Percentiles rank a stretch among this genome's conserved stretches.
These are phyloP conservation scores for Larimichthys polyactis DNA, from an alignment of 2,113 vertebrate genomes.

Conservation along the genomic window DNA sequence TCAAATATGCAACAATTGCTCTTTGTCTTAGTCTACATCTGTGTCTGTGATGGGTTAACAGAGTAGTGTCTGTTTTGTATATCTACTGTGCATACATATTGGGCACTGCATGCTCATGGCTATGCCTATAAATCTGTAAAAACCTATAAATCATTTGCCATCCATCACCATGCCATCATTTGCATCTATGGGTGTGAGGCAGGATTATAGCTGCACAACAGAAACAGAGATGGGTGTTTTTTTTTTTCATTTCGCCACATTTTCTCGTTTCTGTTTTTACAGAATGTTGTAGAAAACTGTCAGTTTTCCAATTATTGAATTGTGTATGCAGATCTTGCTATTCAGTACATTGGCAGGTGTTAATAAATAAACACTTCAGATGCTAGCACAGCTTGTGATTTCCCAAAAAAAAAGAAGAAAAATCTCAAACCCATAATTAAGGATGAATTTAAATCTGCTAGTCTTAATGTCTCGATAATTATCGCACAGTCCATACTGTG, in stretches of 20 bases:
- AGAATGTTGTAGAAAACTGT: neutral
- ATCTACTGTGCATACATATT: conserved; percentile 7
- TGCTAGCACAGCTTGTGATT: conserved; percentile 2
- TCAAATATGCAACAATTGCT: conserved; percentile 7
- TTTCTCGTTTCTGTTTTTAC: neutral
- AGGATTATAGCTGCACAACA: neutral
- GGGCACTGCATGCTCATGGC: neutral
- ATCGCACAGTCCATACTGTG: neutral
- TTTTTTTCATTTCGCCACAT: neutral
- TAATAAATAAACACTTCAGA: conserved; percentile 14
- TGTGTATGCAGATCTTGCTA: neutral
- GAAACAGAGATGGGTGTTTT: neutral
- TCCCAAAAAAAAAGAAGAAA: neutral
- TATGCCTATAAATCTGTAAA: neutral
- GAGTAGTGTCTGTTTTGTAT: neutral
- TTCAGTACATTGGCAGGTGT: neutral
- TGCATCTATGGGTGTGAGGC: conserved; percentile 4
- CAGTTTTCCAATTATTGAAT: neutral
- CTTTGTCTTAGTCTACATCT: conserved; percentile 23
- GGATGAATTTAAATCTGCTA: conserved; percentile 10
- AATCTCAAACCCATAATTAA: conserved; percentile 23
- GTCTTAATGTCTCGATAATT: conserved; percentile 9
- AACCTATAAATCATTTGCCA: conserved; percentile 17
- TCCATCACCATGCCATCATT: neutral
- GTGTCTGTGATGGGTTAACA: neutral